A percentile compares a stretch with the other conserved stretches of the same genome.
These are phyloP conservation scores for Parasteatoda tepidariorum DNA, from an alignment of 1,140 invertebrate species.

Conservation along the genomic window DNA sequence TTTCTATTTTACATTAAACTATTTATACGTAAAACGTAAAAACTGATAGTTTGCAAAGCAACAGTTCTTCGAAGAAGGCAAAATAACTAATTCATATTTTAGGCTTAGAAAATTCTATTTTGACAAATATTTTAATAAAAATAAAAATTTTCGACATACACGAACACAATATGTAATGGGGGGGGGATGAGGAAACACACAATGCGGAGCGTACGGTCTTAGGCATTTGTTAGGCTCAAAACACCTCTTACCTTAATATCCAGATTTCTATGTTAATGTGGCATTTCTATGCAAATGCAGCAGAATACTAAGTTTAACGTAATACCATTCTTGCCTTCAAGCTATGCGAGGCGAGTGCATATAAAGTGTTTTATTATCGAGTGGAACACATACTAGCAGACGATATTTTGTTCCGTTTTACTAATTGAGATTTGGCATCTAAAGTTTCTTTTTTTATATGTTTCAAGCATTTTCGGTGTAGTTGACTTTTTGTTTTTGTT, in stretches of 20 bases:
- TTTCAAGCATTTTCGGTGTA: background rate
- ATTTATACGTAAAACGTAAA: no score
- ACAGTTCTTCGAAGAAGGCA: no score
- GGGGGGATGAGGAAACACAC: background rate
- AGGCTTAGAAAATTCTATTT: no score
- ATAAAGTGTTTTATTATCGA: background rate
- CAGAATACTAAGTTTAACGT: background rate
- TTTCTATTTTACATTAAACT: no score
- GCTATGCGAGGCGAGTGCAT: background rate
- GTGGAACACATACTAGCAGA: background rate
- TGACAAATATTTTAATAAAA: no score
- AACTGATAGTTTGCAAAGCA: no score
- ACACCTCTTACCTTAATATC: background rate
- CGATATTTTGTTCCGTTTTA: background rate
- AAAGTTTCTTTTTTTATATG: background rate
- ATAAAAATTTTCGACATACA: no score
- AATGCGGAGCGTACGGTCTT: no score
- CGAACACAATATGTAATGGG: no score
- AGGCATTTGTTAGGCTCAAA: no score
- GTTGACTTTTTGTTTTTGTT: no score
- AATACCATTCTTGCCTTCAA: background rate
- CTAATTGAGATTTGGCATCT: background rate
- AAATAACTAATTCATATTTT: no score
- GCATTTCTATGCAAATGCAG: background rate
- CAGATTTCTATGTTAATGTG: background rate